A percentile compares a stretch with the other conserved stretches of the same genome.
Conservation (phyloP, 2,797 vertebrate species). For the Philypnodon macrostomus region DNA sequence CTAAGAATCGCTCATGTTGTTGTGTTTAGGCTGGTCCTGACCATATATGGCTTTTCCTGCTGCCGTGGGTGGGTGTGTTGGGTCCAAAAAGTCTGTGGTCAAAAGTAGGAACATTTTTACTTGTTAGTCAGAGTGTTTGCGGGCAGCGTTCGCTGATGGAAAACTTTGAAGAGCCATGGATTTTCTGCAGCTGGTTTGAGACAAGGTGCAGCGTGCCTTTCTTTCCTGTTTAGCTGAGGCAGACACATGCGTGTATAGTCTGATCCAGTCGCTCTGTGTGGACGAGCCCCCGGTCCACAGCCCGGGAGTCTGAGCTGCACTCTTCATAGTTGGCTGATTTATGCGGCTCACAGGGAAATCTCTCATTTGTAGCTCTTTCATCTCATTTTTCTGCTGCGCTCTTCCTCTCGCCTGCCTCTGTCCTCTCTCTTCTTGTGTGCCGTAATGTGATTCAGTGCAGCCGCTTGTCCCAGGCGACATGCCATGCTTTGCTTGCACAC, state of each 20-base stretch:
- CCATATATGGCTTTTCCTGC: conserved; percentile 64
- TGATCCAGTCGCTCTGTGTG: conserved; percentile 32
- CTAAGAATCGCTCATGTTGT: conserved; percentile 48
- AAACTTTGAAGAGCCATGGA: conserved; percentile 35
- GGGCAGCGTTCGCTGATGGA: conserved; percentile 28
- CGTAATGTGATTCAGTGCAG: conserved; percentile 72
- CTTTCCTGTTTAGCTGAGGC: conserved; percentile 26
- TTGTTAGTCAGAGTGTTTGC: conserved; percentile 33
- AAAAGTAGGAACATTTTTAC: conserved; percentile 54
- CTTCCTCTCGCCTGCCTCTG: conserved; percentile 30
- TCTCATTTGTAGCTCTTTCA: conserved; percentile 78
- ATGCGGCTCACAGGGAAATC: conserved; percentile 75
- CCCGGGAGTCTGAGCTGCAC: conserved; percentile 67
- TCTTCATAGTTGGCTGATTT: conserved; percentile 74
- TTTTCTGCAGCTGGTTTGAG: conserved; percentile 11
- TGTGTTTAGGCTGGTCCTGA: conserved; percentile 32
- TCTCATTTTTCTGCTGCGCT: conserved; percentile 53
- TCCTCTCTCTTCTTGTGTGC: conserved; percentile 48
- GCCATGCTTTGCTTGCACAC: conserved; percentile 63
- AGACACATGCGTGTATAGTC: conserved; percentile 40
- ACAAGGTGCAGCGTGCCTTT: conserved; percentile 42
- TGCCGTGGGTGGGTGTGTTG: conserved; percentile 43
- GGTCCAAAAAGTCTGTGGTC: conserved; percentile 55
- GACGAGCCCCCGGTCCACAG: conserved; percentile 52
- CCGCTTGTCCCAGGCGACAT: conserved; percentile 66